Percentiles rank a stretch among this genome's conserved stretches.
phyloP scores from a whole-genome alignment of 2,888 invertebrate genomes.

The Amphimallon solstitiale region DNA sequence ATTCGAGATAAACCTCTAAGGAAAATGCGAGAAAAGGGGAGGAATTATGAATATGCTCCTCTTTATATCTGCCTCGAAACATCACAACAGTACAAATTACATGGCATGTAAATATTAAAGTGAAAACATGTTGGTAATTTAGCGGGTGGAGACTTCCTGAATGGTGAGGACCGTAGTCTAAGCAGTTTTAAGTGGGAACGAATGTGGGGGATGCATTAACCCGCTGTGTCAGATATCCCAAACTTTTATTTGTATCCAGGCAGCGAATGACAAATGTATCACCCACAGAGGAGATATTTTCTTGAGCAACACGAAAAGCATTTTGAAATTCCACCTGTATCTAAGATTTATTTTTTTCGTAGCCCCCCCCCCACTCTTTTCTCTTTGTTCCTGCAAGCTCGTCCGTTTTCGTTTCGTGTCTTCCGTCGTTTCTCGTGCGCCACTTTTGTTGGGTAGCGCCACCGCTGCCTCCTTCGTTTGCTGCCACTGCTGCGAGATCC shows the following conservation, averaged over 20 bases:
- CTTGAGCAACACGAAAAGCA: slow-evolving; percentile 33
- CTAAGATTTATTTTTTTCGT: slow-evolving; percentile 32
- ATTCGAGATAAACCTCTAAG: neutral
- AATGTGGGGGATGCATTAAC: slow-evolving; percentile 31
- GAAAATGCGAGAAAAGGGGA: neutral
- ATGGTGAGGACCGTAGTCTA: slow-evolving; percentile 2
- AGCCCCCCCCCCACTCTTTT: neutral
- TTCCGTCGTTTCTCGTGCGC: neutral
- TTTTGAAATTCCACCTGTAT: slow-evolving; percentile 34
- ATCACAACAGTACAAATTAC: slow-evolving; percentile 27
- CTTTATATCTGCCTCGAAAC: slow-evolving; percentile 5
- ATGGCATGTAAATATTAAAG: slow-evolving; percentile 26
- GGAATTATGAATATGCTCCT: slow-evolving; percentile 11
- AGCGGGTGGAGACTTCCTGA: slow-evolving; percentile 21
- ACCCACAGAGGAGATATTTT: slow-evolving; percentile 33
- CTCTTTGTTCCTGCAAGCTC: slow-evolving; percentile 10
- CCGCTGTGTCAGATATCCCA: slow-evolving; percentile 27
- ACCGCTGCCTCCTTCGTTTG: neutral
- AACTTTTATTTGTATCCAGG: slow-evolving; percentile 30
- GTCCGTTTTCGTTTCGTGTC: slow-evolving; percentile 15
- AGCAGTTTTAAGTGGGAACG: slow-evolving; percentile 20
- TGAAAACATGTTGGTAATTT: slow-evolving; percentile 29
- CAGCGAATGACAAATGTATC: slow-evolving; percentile 31
- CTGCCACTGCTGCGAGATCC: slow-evolving; percentile 19
- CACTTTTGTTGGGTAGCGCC: neutral